Percentiles rank a stretch among this genome's conserved stretches.
Evolutionary conservation across 2,113 vertebrate species (phyloP).

Genomic region (Chionodraco myersi): DNA sequence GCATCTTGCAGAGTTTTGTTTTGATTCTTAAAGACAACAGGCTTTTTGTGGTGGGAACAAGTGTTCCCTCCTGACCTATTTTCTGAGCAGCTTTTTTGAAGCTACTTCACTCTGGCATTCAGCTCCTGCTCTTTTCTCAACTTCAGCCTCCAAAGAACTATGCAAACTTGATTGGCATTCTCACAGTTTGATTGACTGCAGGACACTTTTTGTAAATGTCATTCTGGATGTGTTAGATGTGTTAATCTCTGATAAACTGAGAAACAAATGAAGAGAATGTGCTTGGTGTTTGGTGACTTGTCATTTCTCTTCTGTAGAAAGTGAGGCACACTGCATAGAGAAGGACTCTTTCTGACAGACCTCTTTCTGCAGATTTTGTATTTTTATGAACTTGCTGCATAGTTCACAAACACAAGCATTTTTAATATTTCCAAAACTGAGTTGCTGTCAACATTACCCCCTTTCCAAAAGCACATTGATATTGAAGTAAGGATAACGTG

Average conservation of each 20-base stretch:
- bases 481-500: not conserved
- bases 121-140: constrained; percentile 52
- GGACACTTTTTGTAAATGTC: constrained; percentile 64
- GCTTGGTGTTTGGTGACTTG: constrained; percentile 51
- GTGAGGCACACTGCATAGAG: constrained; percentile 37
- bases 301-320: constrained; percentile 45
- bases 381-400: constrained; percentile 35
- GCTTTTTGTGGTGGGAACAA: constrained; percentile 49
- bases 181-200: constrained; percentile 57
- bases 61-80: constrained; percentile 64
- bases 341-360: constrained; percentile 44
- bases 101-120: constrained; percentile 49
- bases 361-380: constrained; percentile 25
- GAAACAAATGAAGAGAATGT: constrained; percentile 40
- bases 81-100: constrained; percentile 49
- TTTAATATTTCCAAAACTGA: not conserved
- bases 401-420: constrained; percentile 6
- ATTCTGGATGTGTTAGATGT: constrained; percentile 40
- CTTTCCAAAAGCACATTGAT: constrained; percentile 1
- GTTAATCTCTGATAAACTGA: constrained; percentile 41
- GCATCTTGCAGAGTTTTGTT: constrained; percentile 20
- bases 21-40: constrained; percentile 50
- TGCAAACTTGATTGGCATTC: constrained; percentile 63
- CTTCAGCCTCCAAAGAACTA: constrained; percentile 42
- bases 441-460: not conserved